Evolutionary conservation across 2,888 invertebrate genomes (phyloP).

Genomic region (Thereva unica): DNA sequence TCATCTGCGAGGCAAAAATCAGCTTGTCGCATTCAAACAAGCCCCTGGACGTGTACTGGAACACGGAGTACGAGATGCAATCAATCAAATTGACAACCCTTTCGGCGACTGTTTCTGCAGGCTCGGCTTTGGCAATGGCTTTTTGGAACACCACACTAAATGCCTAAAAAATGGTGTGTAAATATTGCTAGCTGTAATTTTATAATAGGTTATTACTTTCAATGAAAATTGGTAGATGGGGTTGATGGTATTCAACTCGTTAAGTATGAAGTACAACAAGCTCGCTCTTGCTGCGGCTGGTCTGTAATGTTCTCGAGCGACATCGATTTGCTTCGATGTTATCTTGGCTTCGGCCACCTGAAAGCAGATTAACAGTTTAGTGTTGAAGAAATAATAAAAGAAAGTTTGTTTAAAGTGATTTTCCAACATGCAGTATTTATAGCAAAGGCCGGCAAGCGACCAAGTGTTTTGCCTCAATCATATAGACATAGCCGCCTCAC

Average conservation of each 20-base stretch:
- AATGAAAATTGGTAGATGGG: slow-evolving; percentile 97
- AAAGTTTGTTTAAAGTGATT: background rate
- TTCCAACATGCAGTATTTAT: background rate
- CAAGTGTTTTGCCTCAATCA: background rate
- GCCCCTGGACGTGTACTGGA: slow-evolving; percentile 91
- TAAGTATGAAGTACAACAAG: slow-evolving; percentile 90
- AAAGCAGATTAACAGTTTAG: slow-evolving; percentile 26
- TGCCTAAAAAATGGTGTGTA: slow-evolving; percentile 64
- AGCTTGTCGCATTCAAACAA: slow-evolving; percentile 96
- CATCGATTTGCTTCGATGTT: slow-evolving; percentile 90
- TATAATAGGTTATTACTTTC: slow-evolving; percentile 63
- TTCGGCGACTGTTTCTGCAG: slow-evolving; percentile 74
- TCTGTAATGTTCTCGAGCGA: slow-evolving; percentile 81
- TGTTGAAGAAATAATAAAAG: background rate
- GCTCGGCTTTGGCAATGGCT: slow-evolving; percentile 86
- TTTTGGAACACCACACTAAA: slow-evolving; percentile 98
- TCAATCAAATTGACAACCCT: slow-evolving; percentile 90
- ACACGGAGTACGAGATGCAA: slow-evolving; percentile 92
- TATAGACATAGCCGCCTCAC: background rate
- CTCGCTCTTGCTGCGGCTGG: slow-evolving; percentile 89
- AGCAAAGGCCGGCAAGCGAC: background rate
- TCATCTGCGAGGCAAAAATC: slow-evolving; percentile 95
- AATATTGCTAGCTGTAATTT: background rate
- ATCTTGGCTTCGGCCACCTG: slow-evolving; percentile 85
- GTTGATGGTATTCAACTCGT: slow-evolving; percentile 93